Evolutionary conservation across 2,113 vertebrate genomes (phyloP).

Genomic region (Heterotis niloticus): DNA sequence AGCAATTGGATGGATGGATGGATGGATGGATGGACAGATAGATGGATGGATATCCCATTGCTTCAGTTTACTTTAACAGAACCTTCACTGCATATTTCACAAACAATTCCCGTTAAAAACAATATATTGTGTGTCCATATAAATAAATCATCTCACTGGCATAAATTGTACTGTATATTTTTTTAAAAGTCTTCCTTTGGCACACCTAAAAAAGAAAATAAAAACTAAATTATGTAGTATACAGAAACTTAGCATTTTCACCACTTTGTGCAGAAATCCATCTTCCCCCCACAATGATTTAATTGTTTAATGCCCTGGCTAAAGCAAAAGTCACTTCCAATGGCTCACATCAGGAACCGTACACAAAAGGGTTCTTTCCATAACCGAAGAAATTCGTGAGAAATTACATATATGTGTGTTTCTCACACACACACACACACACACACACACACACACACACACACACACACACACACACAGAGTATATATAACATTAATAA

Average conservation of each 20-base stretch:
- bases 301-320: conserved; percentile 41
- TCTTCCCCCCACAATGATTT: conserved; percentile 29
- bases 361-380: conserved; percentile 18
- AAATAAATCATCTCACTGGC: not conserved
- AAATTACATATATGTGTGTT: too few relatives aligned
- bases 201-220: too few relatives aligned
- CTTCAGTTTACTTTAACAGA: not conserved
- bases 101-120: too few relatives aligned
- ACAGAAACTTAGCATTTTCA: not conserved
- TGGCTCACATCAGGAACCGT: conserved; percentile 28
- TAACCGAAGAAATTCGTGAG: conserved; percentile 17
- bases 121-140: too few relatives aligned
- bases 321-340: conserved; percentile 42
- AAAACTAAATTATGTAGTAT: not conserved
- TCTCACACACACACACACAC: too few relatives aligned
- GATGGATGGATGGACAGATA: too few relatives aligned
- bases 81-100: too few relatives aligned
- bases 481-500: not conserved
- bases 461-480: too few relatives aligned
- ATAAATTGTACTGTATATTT: not conserved
- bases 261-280: not conserved
- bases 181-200: not conserved
- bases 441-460: too few relatives aligned
- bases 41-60: too few relatives aligned
- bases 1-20: too few relatives aligned